These are phyloP conservation scores for Octomys mimax DNA, from an alignment of 2,797 vertebrate species.

Conservation along the genomic window DNA sequence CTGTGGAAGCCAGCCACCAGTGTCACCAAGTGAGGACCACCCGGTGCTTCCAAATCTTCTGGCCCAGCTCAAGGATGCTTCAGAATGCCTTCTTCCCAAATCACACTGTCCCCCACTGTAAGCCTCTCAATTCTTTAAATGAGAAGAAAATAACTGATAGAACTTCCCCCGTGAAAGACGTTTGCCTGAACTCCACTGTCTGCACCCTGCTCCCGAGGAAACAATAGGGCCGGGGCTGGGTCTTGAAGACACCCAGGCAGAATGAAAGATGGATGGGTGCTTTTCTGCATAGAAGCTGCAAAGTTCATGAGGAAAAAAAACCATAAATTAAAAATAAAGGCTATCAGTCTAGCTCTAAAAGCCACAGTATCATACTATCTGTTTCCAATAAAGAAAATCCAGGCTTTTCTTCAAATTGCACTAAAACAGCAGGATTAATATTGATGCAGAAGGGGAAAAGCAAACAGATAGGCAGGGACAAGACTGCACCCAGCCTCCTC, in stretches of 20 bases:
- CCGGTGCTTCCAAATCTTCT: neutral
- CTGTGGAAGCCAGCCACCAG: neutral
- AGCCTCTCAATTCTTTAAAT: neutral
- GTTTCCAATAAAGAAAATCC: conserved; percentile 67
- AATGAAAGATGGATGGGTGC: neutral
- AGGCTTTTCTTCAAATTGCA: conserved; percentile 33
- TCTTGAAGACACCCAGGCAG: neutral
- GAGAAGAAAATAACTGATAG: neutral
- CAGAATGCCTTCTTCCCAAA: fast-evolving
- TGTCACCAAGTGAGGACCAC: neutral
- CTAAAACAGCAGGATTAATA: conserved; percentile 86
- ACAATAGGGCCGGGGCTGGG: fast-evolving
- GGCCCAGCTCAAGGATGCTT: neutral
- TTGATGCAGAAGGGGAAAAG: conserved; percentile 84
- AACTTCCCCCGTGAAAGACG: neutral
- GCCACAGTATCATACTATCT: neutral
- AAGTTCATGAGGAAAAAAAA: neutral
- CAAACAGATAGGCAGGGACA: conserved; percentile 87
- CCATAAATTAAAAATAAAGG: neutral
- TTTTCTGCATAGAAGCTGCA: neutral
- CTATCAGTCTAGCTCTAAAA: fast-evolving
- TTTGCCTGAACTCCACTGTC: neutral
- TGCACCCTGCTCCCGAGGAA: neutral
- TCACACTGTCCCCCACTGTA: neutral
- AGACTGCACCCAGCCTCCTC: conserved; percentile 88